Percentiles rank a stretch among this genome's conserved stretches.
phyloP scores from a whole-genome alignment of 2,113 vertebrate species.

The Anhinga anhinga region DNA sequence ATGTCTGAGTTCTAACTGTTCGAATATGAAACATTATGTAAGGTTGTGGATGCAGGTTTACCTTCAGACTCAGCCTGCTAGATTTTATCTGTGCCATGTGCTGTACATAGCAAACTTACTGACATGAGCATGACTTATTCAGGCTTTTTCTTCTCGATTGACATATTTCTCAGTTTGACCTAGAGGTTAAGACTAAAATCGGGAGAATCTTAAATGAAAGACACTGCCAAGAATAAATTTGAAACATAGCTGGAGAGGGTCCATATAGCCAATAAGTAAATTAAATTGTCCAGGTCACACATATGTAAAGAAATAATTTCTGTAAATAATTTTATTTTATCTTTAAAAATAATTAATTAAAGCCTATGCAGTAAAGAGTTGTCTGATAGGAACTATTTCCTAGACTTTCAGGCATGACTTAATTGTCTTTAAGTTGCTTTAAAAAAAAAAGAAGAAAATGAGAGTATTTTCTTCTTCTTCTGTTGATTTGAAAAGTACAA shows the following conservation, averaged over 20 bases:
- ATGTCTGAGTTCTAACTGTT: background rate
- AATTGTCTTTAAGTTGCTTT: background rate
- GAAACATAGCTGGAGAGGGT: background rate
- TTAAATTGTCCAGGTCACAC: background rate
- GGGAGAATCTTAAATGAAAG: background rate
- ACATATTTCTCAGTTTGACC: background rate
- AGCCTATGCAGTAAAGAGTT: background rate
- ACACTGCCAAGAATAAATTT: background rate
- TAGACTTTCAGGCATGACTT: background rate
- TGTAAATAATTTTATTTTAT: background rate
- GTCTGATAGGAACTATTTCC: background rate
- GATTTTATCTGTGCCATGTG: background rate
- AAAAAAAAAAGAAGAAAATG: background rate
- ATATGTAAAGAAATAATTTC: background rate
- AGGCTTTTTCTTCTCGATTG: background rate
- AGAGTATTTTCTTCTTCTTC: background rate
- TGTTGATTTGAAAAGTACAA: background rate
- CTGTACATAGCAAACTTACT: background rate
- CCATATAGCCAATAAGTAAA: background rate
- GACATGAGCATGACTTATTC: background rate
- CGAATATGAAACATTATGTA: background rate
- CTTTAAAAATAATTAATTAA: background rate
- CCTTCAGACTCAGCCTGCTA: background rate
- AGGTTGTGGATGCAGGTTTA: background rate
- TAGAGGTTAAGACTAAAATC: background rate